phyloP scores from a whole-genome alignment of 2,797 vertebrate species.

The Okamejei kenojei region DNA sequence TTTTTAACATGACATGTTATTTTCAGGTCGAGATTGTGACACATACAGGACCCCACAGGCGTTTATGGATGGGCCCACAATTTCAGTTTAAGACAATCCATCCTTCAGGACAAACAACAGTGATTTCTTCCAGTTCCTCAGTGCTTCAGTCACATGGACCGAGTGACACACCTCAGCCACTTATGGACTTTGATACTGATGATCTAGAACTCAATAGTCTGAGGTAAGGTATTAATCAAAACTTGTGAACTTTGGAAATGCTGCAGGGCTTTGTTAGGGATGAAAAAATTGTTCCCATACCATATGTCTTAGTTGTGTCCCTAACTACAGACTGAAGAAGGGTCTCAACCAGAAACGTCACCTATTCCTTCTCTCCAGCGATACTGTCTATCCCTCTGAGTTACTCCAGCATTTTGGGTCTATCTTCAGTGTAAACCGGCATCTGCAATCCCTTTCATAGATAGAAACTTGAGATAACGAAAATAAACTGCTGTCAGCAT shows the following conservation, averaged over 20 bases:
- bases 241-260: neutral
- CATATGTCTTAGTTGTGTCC: neutral
- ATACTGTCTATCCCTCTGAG: too few relatives aligned
- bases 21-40: conserved; percentile 95
- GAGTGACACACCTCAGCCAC: conserved; percentile 81
- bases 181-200: conserved; percentile 90
- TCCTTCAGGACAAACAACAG: conserved; percentile 89
- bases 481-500: neutral
- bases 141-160: conserved; percentile 93
- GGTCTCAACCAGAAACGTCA: too few relatives aligned
- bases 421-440: too few relatives aligned
- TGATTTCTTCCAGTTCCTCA: conserved; percentile 93
- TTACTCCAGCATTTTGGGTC: too few relatives aligned
- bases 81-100: conserved; percentile 98
- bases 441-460: too few relatives aligned
- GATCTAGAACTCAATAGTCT: conserved; percentile 93
- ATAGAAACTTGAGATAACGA: neutral
- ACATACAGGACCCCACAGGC: conserved; percentile 87
- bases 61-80: conserved; percentile 97
- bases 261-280: neutral
- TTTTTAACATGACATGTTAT: neutral
- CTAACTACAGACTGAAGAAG: too few relatives aligned
- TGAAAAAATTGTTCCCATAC: neutral
- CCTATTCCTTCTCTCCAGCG: too few relatives aligned
- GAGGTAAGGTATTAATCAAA: conserved; percentile 60